Percentiles rank a stretch among this genome's conserved stretches.
These are phyloP conservation scores for Diorhabda carinulata DNA, from an alignment of 1,140 invertebrate genomes.

Conservation along the genomic window DNA sequence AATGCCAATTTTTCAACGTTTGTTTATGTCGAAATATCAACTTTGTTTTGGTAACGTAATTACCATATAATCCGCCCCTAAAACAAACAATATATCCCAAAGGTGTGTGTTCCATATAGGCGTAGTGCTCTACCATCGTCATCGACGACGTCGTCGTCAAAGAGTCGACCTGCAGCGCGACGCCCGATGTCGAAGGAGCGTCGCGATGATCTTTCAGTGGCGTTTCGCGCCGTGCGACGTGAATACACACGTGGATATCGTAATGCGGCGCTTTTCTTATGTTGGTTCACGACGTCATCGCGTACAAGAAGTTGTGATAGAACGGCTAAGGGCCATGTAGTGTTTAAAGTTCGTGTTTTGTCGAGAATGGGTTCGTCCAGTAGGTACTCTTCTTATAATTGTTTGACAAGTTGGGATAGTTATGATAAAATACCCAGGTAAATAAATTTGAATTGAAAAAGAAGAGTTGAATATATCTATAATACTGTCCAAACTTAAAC, in stretches of 20 bases:
- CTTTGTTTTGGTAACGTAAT: no score
- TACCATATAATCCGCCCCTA: no score
- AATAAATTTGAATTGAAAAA: constrained; percentile 10
- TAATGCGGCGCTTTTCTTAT: constrained; percentile 20
- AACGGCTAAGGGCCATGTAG: constrained; percentile 7
- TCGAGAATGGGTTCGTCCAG: constrained; percentile 62
- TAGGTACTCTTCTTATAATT: constrained; percentile 83
- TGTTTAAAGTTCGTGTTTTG: background rate
- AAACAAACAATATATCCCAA: background rate
- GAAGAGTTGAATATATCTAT: no score
- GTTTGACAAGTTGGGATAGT: constrained; percentile 82
- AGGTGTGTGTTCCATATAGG: constrained; percentile 20
- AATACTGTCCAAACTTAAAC: no score
- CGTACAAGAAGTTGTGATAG: background rate
- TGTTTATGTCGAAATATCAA: no score
- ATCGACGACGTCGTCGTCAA: constrained; percentile 4
- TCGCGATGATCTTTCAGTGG: constrained; percentile 35
- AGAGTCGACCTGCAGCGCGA: constrained; percentile 16
- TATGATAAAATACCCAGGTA: constrained; percentile 86
- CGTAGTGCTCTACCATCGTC: constrained; percentile 10
- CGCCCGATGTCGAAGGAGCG: constrained; percentile 7
- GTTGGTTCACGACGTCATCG: constrained; percentile 9
- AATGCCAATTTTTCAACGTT: no score
- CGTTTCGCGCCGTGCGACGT: constrained; percentile 39
- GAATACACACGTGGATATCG: constrained; percentile 36